Conservation (phyloP, 2,797 vertebrate species). For the Epinephelus malabaricus region DNA sequence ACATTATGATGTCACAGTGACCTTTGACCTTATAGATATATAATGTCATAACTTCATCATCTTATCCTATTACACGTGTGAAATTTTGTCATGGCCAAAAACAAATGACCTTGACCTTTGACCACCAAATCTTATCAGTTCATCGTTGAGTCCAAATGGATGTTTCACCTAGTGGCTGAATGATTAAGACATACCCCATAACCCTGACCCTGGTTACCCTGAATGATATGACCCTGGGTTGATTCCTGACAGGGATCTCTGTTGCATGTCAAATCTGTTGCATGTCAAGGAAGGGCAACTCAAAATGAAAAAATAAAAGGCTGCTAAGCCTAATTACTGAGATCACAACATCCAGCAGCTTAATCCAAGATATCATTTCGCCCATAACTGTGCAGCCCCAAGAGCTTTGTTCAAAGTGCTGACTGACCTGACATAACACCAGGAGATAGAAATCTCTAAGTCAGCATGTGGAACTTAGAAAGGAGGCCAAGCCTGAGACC, state of each 20-base stretch:
- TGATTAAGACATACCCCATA: too few species aligned
- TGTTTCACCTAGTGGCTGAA: background rate
- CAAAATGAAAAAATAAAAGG: background rate
- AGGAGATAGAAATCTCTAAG: slow-evolving; percentile 46
- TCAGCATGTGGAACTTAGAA: slow-evolving; percentile 54
- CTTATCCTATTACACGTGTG: too few species aligned
- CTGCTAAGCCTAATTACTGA: background rate
- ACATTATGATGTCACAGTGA: too few species aligned
- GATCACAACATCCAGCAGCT: slow-evolving; percentile 9
- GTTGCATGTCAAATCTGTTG: too few species aligned
- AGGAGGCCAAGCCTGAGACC: slow-evolving; percentile 38
- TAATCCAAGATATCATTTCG: background rate
- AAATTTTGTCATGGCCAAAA: too few species aligned
- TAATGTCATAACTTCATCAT: too few species aligned
- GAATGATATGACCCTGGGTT: too few species aligned
- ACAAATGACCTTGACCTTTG: too few species aligned
- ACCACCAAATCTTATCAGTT: too few species aligned
- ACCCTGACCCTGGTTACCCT: too few species aligned
- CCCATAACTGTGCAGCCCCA: background rate
- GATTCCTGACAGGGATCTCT: background rate
- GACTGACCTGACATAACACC: slow-evolving; percentile 61
- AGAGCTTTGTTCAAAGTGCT: slow-evolving; percentile 25
- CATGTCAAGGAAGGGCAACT: background rate
- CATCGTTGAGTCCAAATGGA: too few species aligned
- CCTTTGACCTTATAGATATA: too few species aligned